Evolutionary conservation across 1,140 invertebrate genomes (phyloP).

Genomic region (Physella acuta): DNA sequence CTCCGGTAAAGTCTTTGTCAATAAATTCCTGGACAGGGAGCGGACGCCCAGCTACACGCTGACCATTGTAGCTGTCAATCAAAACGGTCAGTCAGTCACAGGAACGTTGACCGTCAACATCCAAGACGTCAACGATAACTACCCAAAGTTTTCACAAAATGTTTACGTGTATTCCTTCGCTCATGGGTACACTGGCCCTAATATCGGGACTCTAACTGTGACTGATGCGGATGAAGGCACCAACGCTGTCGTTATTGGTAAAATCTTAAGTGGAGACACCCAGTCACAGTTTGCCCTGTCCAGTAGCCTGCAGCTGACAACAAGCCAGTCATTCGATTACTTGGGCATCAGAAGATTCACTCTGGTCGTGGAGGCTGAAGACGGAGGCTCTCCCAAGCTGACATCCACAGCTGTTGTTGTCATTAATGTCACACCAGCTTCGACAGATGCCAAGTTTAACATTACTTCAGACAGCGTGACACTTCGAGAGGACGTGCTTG

Average conservation of each 20-base stretch:
- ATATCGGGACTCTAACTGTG: background rate
- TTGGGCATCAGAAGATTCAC: background rate
- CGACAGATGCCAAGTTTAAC: background rate
- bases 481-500: background rate
- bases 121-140: conserved; percentile 14
- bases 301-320: background rate
- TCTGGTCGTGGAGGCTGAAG: background rate
- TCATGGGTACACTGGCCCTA: background rate
- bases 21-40: conserved; percentile 13
- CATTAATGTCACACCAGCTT: background rate
- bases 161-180: background rate
- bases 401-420: background rate
- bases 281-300: background rate
- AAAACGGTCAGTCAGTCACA: background rate
- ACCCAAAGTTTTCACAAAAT: background rate
- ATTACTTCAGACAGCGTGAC: background rate
- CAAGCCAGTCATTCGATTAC: conserved; percentile 5
- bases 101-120: background rate
- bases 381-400: background rate
- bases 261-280: background rate
- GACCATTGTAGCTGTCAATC: background rate
- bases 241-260: conserved; percentile 2
- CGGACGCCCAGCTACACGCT: background rate
- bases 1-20: background rate
- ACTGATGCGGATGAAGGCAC: conserved; percentile 5